Evolutionary conservation across 2,113 vertebrate species (phyloP).

Genomic region (Cinclus cinclus): DNA sequence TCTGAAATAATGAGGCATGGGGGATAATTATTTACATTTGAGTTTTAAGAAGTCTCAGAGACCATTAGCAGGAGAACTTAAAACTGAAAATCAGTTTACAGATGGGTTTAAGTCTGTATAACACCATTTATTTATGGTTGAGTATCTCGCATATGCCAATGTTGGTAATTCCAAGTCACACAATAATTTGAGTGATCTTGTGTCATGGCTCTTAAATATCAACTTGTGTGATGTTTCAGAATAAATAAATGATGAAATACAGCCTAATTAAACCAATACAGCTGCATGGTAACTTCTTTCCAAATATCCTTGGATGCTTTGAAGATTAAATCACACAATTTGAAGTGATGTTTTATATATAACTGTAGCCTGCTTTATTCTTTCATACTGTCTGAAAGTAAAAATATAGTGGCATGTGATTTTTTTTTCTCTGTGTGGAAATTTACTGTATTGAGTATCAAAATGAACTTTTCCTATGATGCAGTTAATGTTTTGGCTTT

Average conservation of each 20-base stretch:
- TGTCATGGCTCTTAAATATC: conserved; percentile 72
- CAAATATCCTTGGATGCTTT: conserved; percentile 34
- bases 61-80: conserved; percentile 51
- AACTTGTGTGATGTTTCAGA: conserved; percentile 70
- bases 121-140: conserved; percentile 77
- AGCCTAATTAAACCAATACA: conserved; percentile 61
- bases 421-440: neutral
- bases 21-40: neutral
- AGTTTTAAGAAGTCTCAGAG: conserved; percentile 24
- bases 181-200: conserved; percentile 77
- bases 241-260: conserved; percentile 71
- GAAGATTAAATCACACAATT: conserved; percentile 42
- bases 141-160: conserved; percentile 72
- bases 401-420: neutral
- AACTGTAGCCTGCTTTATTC: conserved; percentile 9
- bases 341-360: neutral
- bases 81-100: conserved; percentile 68
- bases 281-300: conserved; percentile 45
- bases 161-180: conserved; percentile 76
- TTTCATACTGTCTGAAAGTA: neutral
- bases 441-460: neutral
- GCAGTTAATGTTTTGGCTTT: conserved; percentile 12
- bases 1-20: neutral
- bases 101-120: conserved; percentile 73
- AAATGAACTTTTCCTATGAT: neutral